Evolutionary conservation across 2,797 vertebrate genomes (phyloP).

Genomic region (Etheostoma nigrum): DNA sequence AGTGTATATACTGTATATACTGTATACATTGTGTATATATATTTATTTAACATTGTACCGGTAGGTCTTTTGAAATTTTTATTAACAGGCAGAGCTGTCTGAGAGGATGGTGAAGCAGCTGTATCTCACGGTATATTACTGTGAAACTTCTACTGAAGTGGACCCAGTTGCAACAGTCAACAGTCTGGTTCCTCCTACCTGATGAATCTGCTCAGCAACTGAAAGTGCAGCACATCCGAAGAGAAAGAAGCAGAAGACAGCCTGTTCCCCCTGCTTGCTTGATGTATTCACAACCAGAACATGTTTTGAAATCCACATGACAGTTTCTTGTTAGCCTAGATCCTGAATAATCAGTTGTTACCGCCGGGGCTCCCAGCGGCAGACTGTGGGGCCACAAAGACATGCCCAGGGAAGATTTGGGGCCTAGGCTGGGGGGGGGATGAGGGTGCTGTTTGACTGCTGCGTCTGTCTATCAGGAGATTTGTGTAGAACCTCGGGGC

Average conservation of each 20-base stretch:
- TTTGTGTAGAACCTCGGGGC: conserved; percentile 79
- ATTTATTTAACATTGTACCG: background rate
- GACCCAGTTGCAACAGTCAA: conserved; percentile 7
- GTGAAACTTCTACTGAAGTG: background rate
- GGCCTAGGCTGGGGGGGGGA: conserved; percentile 42
- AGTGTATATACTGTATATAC: too few species aligned
- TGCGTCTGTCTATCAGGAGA: conserved; percentile 78
- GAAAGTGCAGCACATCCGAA: conserved; percentile 39
- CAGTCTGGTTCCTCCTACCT: conserved; percentile 39
- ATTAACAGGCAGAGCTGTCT: background rate
- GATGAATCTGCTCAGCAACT: conserved; percentile 36
- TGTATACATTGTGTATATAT: too few species aligned
- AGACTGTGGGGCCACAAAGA: conserved; percentile 62
- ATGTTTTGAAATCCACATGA: conserved; percentile 73
- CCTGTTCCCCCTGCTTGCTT: conserved; percentile 60
- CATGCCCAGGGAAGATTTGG: conserved; percentile 58
- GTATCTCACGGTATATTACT: conserved; percentile 2
- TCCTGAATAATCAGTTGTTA: conserved; percentile 81
- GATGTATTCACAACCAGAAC: conserved; percentile 73
- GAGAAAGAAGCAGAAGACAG: conserved; percentile 54
- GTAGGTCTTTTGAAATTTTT: background rate
- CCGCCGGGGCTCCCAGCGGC: conserved; percentile 59
- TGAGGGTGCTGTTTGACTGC: conserved; percentile 67
- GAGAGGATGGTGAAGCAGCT: too few species aligned
- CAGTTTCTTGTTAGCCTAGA: conserved; percentile 72